phyloP scores from a whole-genome alignment of 2,888 invertebrate species.

The Antheraea assamensis region DNA sequence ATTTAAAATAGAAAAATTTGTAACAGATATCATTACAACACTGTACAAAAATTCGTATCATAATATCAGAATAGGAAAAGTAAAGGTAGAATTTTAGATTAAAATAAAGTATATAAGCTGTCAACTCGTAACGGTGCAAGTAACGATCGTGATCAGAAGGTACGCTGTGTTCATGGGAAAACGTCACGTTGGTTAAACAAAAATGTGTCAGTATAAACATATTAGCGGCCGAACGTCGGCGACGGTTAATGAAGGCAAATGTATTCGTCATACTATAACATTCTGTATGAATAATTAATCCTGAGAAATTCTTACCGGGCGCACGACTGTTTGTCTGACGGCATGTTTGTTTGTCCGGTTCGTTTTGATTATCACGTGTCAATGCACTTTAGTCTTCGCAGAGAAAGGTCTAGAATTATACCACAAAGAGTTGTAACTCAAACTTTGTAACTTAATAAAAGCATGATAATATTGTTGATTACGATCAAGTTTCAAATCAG shows the following conservation, averaged over 20 bases:
- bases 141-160: neutral
- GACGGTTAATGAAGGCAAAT: slow-evolving; percentile 42
- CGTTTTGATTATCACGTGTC: slow-evolving; percentile 8
- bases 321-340: slow-evolving; percentile 34
- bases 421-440: neutral
- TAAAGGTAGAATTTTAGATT: neutral
- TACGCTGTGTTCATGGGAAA: neutral
- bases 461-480: too few species aligned
- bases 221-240: slow-evolving; percentile 20
- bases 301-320: slow-evolving; percentile 26
- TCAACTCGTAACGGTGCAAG: neutral
- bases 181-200: slow-evolving; percentile 23
- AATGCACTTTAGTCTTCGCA: slow-evolving; percentile 25
- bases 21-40: too few species aligned
- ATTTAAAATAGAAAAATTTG: too few species aligned
- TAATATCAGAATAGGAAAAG: neutral
- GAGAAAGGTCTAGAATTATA: slow-evolving; percentile 11
- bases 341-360: slow-evolving; percentile 21
- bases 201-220: slow-evolving; percentile 29
- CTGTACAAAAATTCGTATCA: neutral
- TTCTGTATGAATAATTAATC: slow-evolving; percentile 55
- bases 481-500: too few species aligned
- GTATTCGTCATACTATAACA: slow-evolving; percentile 53
- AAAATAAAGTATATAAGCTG: neutral
- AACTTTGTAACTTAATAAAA: neutral